phyloP scores from a whole-genome alignment of 2,113 vertebrate species.

The Brachypteracias leptosomus region DNA sequence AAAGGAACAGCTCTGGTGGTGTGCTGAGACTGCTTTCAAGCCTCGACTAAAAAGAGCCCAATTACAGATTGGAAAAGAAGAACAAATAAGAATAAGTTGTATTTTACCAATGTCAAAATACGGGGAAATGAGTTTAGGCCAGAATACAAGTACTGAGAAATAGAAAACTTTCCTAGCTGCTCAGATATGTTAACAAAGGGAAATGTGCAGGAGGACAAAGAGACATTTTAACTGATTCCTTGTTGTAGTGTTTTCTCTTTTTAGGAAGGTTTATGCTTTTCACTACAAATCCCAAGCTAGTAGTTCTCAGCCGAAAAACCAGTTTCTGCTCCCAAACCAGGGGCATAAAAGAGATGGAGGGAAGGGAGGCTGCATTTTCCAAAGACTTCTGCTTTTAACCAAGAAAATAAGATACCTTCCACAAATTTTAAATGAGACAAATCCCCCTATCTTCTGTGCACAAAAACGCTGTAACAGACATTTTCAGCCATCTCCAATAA shows the following conservation, averaged over 20 bases:
- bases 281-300: neutral
- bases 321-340: neutral
- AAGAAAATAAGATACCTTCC: neutral
- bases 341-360: neutral
- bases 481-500: conserved; percentile 10
- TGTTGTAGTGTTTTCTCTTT: neutral
- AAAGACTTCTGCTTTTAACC: neutral
- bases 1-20: neutral
- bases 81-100: neutral
- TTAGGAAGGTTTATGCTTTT: neutral
- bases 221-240: neutral
- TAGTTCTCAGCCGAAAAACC: neutral
- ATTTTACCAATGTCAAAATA: neutral
- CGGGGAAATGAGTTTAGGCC: neutral
- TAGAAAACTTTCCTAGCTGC: neutral
- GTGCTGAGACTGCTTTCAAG: neutral
- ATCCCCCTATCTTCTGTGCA: neutral
- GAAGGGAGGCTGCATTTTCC: neutral
- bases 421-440: neutral
- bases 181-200: neutral
- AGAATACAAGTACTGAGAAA: neutral
- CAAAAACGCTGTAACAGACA: neutral
- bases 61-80: neutral
- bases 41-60: neutral
- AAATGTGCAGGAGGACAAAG: neutral